Conservation (phyloP, 2,113 vertebrate genomes). For the Ictalurus furcatus region DNA sequence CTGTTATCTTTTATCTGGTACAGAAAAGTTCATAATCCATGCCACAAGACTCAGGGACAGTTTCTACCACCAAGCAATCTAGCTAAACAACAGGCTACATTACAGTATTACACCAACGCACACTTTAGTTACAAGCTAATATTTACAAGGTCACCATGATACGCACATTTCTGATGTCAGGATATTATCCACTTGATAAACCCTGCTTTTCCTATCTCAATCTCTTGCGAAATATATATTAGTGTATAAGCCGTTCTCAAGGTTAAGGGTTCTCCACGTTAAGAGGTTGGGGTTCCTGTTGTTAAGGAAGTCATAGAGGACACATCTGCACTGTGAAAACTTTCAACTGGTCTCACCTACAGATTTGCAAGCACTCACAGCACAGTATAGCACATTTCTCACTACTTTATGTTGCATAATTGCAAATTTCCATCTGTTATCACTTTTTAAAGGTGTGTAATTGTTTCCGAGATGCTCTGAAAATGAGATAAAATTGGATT, state of each 20-base stretch:
- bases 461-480: not conserved
- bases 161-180: not conserved
- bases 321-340: not conserved
- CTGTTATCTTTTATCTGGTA: not conserved
- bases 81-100: not conserved
- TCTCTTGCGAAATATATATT: not conserved
- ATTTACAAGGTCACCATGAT: not conserved
- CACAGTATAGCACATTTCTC: not conserved
- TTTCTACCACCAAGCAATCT: not conserved
- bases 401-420: not conserved
- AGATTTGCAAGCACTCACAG: not conserved
- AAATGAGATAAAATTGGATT: not conserved
- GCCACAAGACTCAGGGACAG: not conserved
- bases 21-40: not conserved
- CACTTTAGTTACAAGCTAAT: not conserved
- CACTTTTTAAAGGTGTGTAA: constrained; percentile 21
- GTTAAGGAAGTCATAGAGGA: not conserved
- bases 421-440: constrained; percentile 7
- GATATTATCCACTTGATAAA: not conserved
- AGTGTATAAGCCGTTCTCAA: not conserved
- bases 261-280: not conserved
- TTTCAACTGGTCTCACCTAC: not conserved
- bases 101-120: not conserved
- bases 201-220: not conserved
- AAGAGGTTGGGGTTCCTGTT: not conserved